Evolutionary conservation across 37 sponge, comb jelly and placozoan species (phyloP), one percentile per base, ranked within the genome.

Genomic region (Geodia barretti): DNA sequence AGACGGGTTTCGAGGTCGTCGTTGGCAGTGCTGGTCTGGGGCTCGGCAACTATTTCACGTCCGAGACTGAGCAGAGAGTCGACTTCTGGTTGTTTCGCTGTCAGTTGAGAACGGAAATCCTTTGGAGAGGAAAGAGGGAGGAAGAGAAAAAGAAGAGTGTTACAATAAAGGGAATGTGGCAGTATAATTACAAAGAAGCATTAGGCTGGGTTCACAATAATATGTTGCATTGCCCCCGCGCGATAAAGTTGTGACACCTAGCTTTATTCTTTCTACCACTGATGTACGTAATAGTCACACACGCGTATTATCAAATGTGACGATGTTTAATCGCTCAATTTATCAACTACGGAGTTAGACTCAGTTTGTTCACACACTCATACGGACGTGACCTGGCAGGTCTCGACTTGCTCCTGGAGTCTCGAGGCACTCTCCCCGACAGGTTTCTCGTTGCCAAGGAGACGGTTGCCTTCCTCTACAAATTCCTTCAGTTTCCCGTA

Each of bases 311-410:
- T n/a, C n/a, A n/a, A n/a, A 9, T 24, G 30, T 9, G 30, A n/a
- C 39, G 36, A 36, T 72, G 35, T 14, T 72, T 23, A 17, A n/a
- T n/a, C n/a, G n/a, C n/a, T n/a, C n/a, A n/a, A n/a, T n/a, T n/a
- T n/a, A 26, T 40, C 20, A 17, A 26, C n/a, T 3, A 60, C 28
- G 28, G 14, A 24, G 23, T 19, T 33, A 26, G 69, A 37, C 47
- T 33, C 1, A 68, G 68, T 5, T 65, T 32, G 5, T 32, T 17
- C 42, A 66, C 25, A 20, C 25, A 9, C 30, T 36, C 29, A 30
- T 32, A 11, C 77, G n/a, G n/a, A n/a, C n/a, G n/a, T n/a, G 1
- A 88, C 92, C 88, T 86, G 88, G 62, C 92, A 91, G 21, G 84
- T 91, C 19, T 84, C 62, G 80, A 87, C 54, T 43, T 87, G 92